These are phyloP conservation scores for Indri indri DNA, from an alignment of 2,113 vertebrate genomes.

Conservation along the genomic window DNA sequence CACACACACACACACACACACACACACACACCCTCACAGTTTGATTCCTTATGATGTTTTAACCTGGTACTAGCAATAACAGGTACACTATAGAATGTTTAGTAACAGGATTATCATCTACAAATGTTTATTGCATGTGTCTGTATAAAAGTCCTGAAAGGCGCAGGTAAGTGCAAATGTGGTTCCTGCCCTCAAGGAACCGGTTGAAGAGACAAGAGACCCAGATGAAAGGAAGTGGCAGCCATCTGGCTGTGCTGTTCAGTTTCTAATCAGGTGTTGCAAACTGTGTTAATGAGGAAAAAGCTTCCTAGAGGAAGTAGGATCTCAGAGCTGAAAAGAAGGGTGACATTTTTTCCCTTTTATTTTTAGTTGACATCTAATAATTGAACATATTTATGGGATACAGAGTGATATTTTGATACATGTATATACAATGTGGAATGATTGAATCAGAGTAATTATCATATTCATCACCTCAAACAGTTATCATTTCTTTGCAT, in stretches of 20 bases:
- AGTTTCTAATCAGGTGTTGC: not conserved
- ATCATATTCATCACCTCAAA: too few relatives aligned
- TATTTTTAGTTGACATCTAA: too few relatives aligned
- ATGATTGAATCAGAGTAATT: too few relatives aligned
- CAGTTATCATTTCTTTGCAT: too few relatives aligned
- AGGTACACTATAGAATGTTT: too few relatives aligned
- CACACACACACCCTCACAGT: not conserved
- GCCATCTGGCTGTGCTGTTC: not conserved
- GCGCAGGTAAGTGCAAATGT: not conserved
- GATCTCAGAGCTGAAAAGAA: not conserved
- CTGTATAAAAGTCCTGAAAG: not conserved
- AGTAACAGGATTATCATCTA: not conserved
- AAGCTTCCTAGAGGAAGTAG: not conserved
- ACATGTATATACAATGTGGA: too few relatives aligned
- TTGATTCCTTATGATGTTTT: not conserved
- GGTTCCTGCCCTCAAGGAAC: not conserved
- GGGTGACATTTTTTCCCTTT: not conserved
- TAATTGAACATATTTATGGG: too few relatives aligned
- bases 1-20: not conserved
- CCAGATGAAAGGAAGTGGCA: not conserved
- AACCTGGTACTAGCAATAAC: not conserved
- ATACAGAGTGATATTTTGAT: too few relatives aligned
- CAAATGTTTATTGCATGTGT: not conserved
- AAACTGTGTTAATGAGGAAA: not conserved
- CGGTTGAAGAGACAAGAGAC: not conserved